phyloP scores from a whole-genome alignment of 2,888 invertebrate species.

The Rhyacophila evoluta region DNA sequence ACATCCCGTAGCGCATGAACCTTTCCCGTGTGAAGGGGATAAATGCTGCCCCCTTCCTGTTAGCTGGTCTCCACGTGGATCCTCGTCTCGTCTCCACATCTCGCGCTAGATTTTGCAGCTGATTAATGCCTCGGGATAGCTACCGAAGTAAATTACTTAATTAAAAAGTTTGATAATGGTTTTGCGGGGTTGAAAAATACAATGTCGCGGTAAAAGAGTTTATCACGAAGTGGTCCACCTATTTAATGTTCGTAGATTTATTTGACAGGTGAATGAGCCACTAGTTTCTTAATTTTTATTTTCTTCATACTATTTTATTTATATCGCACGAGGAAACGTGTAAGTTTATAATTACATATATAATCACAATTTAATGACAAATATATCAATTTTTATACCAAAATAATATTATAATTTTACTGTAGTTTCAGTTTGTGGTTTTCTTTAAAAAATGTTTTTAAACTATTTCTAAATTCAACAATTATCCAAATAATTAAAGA shows the following conservation, averaged over 20 bases:
- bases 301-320: too few species aligned
- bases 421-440: too few species aligned
- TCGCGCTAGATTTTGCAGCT: slow-evolving; percentile 7
- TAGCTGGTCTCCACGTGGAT: neutral
- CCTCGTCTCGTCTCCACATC: neutral
- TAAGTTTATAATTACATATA: too few species aligned
- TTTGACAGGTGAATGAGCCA: too few species aligned
- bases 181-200: neutral
- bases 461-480: too few species aligned
- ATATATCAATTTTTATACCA: too few species aligned
- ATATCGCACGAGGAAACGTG: too few species aligned
- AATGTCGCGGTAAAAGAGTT: neutral
- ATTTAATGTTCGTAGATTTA: neutral
- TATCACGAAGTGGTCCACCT: neutral
- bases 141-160: slow-evolving; percentile 22
- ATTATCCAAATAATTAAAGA: too few species aligned
- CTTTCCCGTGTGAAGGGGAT: neutral
- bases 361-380: too few species aligned
- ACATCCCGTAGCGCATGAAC: neutral
- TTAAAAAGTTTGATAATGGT: slow-evolving; percentile 19
- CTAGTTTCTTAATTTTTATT: too few species aligned
- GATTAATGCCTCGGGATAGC: neutral
- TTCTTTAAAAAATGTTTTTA: too few species aligned
- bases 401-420: too few species aligned
- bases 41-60: neutral